Conservation (phyloP, 2,113 vertebrate species). For the Leuciscus idus region DNA sequence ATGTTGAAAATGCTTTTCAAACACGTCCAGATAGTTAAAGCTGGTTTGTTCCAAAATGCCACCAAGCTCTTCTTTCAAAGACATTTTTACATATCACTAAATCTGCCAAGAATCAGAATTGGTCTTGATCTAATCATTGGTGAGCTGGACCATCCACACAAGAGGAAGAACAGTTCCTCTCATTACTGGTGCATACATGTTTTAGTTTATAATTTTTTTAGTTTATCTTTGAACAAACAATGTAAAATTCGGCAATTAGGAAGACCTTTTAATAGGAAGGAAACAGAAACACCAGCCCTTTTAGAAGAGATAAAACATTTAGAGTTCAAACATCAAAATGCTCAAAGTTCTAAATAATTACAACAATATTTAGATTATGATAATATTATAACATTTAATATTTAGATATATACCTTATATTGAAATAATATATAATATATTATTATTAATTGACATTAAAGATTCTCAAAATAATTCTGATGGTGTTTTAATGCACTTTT, state of each 20-base stretch:
- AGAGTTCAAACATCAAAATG: background rate
- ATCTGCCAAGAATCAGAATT: constrained; percentile 7
- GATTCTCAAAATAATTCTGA: too few species aligned
- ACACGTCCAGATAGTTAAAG: constrained; percentile 35
- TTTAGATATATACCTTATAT: background rate
- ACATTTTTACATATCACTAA: constrained; percentile 34
- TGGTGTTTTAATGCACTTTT: too few species aligned
- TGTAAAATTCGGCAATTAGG: background rate
- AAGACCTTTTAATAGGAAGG: background rate
- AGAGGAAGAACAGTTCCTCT: background rate
- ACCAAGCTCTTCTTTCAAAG: constrained; percentile 32
- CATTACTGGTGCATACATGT: background rate
- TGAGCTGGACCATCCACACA: constrained; percentile 1
- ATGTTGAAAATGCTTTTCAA: constrained; percentile 50
- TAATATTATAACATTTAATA: background rate
- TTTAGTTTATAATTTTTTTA: background rate
- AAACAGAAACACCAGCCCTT: background rate
- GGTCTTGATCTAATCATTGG: background rate
- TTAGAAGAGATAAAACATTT: background rate
- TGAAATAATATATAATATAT: background rate
- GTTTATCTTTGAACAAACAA: background rate
- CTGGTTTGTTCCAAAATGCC: constrained; percentile 52
- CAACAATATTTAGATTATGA: background rate
- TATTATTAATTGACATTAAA: background rate
- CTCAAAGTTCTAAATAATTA: background rate